Base-by-base conservation (phyloP, 1,140 invertebrate species). In the Neocloeon triangulifer region DNA sequence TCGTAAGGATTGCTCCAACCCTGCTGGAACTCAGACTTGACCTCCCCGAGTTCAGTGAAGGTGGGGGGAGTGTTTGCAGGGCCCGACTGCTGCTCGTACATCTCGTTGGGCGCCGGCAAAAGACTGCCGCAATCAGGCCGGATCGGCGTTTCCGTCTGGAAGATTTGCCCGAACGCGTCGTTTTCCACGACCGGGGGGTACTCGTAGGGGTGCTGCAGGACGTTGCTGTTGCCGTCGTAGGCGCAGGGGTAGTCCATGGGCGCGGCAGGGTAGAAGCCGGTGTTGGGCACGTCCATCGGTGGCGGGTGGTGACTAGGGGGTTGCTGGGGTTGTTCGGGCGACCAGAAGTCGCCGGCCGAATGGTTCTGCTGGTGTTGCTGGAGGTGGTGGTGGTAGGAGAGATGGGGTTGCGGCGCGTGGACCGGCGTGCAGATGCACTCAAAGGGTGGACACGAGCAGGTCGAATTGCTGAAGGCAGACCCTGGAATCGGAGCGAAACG, bases 361-460 rank as follows among this genome's bases (percentile, higher is more conserved):
- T 48, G 49, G 19, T 51, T 46, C 4, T 9, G 23, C 17, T n/a
- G n/a, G n/a, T 25, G 32, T 20, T 46, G 50, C 19, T 41, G 52
- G 34, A 42, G 49, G 30, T 50, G 45, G 10, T 47, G 38, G 27
- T 58, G 50, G 26, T 55, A 39, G 28, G 37, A 37, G 20, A 39
- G 40, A n/a, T 13, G 1, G 45, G 37, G 1, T 44, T 33, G 26
- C 38, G 29, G 19, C 12, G 47, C 9, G 43, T 45, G 38, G 47
- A 49, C 17, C 44, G 43, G 4, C 41, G n/a, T 47, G 40, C 66
- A 68, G 16, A 66, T 51, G 35, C 66, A 70, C 39, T 70, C 66
- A 42, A 69, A 70, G 0, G 66, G 66, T 1, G 66, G 58, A 44
- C 66, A 70, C 15, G 65, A 69, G 42, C 68, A 71, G 1, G 59